These are phyloP conservation scores for Acrossocheilus wenchowensis DNA, from an alignment of 2,797 vertebrate genomes.

Conservation along the genomic window DNA sequence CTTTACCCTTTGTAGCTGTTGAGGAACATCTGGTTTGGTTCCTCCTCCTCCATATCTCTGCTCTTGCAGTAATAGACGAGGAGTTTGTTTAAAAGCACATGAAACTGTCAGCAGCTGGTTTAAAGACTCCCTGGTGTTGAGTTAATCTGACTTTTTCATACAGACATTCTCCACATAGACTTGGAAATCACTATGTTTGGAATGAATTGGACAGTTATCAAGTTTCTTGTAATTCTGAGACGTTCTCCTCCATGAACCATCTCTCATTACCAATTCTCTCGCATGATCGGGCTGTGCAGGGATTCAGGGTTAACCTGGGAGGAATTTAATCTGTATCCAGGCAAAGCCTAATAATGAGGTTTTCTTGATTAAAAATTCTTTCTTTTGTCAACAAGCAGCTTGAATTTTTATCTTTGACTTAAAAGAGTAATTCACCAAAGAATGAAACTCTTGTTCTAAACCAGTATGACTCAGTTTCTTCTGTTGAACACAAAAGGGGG, in stretches of 20 bases:
- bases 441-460: neutral
- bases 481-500: neutral
- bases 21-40: conserved; percentile 70
- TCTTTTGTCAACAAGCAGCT: conserved; percentile 48
- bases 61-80: conserved; percentile 66
- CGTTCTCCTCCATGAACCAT: neutral
- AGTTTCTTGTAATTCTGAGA: conserved; percentile 59
- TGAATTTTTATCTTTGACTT: conserved; percentile 21
- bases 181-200: neutral
- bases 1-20: conserved; percentile 17
- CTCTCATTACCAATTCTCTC: conserved; percentile 52
- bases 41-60: conserved; percentile 58
- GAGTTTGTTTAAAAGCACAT: conserved; percentile 74
- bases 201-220: neutral
- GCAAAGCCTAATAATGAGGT: conserved; percentile 75
- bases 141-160: conserved; percentile 64
- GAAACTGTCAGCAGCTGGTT: conserved; percentile 71
- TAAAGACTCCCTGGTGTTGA: conserved; percentile 71
- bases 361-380: conserved; percentile 72
- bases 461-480: neutral
- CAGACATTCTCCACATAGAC: conserved; percentile 18
- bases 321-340: conserved; percentile 67
- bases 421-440: neutral
- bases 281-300: conserved; percentile 75
- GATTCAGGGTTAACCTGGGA: conserved; percentile 70